Conservation (phyloP, 2,888 invertebrate genomes). For the Diplolepis rosae region DNA sequence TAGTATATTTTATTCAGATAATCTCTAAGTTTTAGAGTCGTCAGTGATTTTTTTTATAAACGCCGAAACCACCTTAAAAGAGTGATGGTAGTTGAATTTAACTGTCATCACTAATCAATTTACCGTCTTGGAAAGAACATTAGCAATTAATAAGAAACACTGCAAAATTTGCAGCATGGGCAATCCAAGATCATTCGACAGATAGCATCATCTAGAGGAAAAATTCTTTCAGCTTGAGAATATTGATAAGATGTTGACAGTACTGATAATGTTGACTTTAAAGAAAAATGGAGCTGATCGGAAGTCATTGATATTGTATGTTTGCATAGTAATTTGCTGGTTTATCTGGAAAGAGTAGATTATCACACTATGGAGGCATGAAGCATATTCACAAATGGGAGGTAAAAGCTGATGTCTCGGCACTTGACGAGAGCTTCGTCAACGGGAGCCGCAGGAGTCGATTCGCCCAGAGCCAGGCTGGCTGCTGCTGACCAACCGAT, state of each 20-base stretch:
- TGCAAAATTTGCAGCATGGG: not conserved
- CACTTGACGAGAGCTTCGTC: not conserved
- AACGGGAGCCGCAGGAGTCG: slow-evolving; percentile 31
- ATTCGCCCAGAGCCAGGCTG: slow-evolving; percentile 48
- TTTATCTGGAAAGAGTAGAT: not conserved
- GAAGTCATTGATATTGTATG: not conserved
- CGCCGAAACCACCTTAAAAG: too few relatives aligned
- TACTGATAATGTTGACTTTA: not conserved
- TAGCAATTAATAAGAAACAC: not conserved
- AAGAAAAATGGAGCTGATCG: not conserved
- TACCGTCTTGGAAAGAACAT: not conserved
- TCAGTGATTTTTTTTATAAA: too few relatives aligned
- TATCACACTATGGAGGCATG: not conserved
- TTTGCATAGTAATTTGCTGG: not conserved
- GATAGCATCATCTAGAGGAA: not conserved
- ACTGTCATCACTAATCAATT: too few relatives aligned
- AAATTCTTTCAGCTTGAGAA: not conserved
- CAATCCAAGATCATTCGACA: not conserved
- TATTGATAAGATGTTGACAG: not conserved
- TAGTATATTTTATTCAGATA: too few relatives aligned
- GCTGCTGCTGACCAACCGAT: slow-evolving; percentile 59
- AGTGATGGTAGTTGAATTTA: too few relatives aligned
- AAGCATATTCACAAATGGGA: not conserved
- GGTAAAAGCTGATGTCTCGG: not conserved
- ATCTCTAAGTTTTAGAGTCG: too few relatives aligned